Conservation (phyloP, 1,140 invertebrate genomes). For the Gonatopus flavifemur region DNA sequence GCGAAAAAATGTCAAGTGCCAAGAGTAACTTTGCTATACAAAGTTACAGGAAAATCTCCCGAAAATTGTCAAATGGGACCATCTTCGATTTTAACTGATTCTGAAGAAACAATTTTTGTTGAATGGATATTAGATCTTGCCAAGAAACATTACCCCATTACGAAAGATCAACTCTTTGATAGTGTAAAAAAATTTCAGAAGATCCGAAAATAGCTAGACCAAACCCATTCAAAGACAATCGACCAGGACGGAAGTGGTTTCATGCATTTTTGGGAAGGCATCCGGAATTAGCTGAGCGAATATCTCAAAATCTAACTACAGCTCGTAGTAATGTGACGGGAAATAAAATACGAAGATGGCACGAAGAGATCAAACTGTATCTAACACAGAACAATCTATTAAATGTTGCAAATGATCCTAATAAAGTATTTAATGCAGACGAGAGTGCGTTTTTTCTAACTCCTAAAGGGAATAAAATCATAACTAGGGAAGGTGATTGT, state of each 20-base stretch:
- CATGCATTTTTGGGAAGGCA: conserved; percentile 25
- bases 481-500: conserved; percentile 2
- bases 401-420: not conserved
- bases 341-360: conserved; percentile 21
- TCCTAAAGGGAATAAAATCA: conserved; percentile 8
- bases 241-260: conserved; percentile 31
- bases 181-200: not conserved
- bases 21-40: no score
- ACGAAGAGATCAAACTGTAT: conserved; percentile 16
- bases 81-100: conserved; percentile 10
- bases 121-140: not conserved
- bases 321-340: conserved; percentile 21
- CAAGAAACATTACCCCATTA: not conserved
- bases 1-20: no score
- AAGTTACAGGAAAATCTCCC: not conserved
- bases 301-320: conserved; percentile 30
- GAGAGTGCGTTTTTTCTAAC: conserved; percentile 2
- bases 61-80: not conserved
- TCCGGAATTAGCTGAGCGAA: conserved; percentile 14
- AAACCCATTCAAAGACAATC: conserved; percentile 4
- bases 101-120: conserved; percentile 1
- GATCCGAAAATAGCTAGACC: conserved; percentile 3
- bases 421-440: conserved; percentile 10
- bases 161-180: not conserved
- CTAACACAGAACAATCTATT: conserved; percentile 10